Base-by-base conservation (phyloP, 2,113 vertebrate genomes). In the Urocynchramus pylzowi region DNA sequence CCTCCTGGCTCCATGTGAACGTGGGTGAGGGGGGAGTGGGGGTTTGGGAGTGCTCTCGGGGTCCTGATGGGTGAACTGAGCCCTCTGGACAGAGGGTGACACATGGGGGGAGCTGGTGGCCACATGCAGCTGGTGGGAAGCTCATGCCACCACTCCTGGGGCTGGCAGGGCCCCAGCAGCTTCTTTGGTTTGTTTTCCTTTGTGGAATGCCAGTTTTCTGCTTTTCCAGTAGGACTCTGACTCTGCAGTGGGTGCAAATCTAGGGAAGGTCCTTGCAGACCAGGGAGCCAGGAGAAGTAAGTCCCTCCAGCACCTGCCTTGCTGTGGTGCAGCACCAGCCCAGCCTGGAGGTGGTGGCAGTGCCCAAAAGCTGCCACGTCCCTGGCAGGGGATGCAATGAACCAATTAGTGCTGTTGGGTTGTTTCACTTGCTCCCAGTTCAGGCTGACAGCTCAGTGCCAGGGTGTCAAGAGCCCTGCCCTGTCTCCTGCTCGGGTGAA, bases 121-220 rank as follows among this genome's bases (percentile, higher is more conserved):
- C 30, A 28, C 35, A 7, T 0, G 24, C 44, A 64, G 80, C 42
- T 35, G 67, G 42, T 44, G 64, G 77, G 56, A 7, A 15, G 20
- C 53, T 73, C 8, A 0, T 23, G 37, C 22, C 47, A 26, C 20
- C 2, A 0, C 44, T 80, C 27, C 41, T 24, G 1, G 6, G 28
- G 44, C 22, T 79, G 59, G 39, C 67, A 47, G 59, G 12, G 52
- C 22, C 73, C 64, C 78, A 44, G 24, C 49, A 44, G 39, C 23
- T 68, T 2, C 4, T 4, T 22, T 37, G 30, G 10, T 1, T 27
- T 31, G 20, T 2, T 70, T 70, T 50, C 59, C 39, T 14, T 11
- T 27, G 35, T 11, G 37, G 56, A 39, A 20, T 22, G 49, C 30
- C 22, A 8, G 5, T 15, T 75, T 23, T 30, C 63, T 56, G 35